Percentiles rank a stretch among this genome's conserved stretches.
Evolutionary conservation across 2,888 invertebrate genomes (phyloP).

Genomic region (Drosophila anomalata): DNA sequence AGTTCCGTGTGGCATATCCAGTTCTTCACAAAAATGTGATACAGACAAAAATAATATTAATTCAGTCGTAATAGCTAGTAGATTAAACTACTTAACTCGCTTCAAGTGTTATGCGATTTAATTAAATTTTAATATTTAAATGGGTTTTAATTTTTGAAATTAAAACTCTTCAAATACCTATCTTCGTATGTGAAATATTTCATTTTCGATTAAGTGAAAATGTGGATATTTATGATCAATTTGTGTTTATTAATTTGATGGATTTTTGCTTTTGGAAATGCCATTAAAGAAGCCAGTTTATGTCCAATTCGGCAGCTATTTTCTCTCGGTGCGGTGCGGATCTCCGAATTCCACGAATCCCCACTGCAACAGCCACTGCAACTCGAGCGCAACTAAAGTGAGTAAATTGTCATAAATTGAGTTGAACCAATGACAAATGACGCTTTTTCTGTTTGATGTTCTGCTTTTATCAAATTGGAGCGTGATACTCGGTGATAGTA

Average conservation of each 20-base stretch:
- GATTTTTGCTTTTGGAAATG: not conserved
- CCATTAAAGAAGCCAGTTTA: not conserved
- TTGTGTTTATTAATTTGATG: not conserved
- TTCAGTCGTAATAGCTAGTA: not conserved
- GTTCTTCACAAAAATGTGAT: not conserved
- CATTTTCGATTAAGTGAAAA: not conserved
- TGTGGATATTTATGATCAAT: not conserved
- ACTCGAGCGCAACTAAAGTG: constrained; percentile 60
- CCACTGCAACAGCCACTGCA: constrained; percentile 5
- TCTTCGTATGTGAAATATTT: not conserved
- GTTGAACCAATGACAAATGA: constrained; percentile 76
- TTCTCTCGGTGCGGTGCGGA: constrained; percentile 8
- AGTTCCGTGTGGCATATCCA: not conserved
- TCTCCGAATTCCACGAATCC: constrained; percentile 1
- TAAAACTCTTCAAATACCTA: not conserved
- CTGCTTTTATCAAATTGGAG: constrained; percentile 67
- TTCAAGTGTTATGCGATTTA: not conserved
- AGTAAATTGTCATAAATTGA: constrained; percentile 71
- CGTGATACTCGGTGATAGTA: constrained; percentile 27
- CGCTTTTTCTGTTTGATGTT: constrained; percentile 15
- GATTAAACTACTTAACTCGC: too few relatives aligned
- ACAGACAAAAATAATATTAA: not conserved
- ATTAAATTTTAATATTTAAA: not conserved
- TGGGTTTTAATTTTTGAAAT: too few relatives aligned
- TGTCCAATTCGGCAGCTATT: constrained; percentile 1